Percentiles rank a stretch among this genome's conserved stretches.
Evolutionary conservation across 2,113 vertebrate genomes (phyloP).

Genomic region (Syngnathus floridae): DNA sequence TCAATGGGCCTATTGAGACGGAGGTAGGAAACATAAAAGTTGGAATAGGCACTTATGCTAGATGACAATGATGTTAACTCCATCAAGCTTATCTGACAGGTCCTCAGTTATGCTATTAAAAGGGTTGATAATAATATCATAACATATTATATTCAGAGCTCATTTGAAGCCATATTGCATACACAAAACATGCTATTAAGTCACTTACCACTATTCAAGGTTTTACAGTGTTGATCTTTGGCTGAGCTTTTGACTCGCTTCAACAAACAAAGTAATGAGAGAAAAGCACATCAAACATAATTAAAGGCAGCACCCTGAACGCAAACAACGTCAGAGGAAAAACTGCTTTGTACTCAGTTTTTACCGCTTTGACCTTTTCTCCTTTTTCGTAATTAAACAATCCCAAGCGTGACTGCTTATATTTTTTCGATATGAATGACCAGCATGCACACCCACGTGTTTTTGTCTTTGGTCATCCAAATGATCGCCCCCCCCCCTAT

Average conservation of each 20-base stretch:
- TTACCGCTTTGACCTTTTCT: slow-evolving; percentile 39
- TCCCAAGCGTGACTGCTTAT: slow-evolving; percentile 32
- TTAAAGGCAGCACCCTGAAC: slow-evolving; percentile 47
- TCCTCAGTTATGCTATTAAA: slow-evolving; percentile 8
- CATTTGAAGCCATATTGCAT: slow-evolving; percentile 33
- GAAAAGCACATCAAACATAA: slow-evolving; percentile 65
- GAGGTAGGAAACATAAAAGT: slow-evolving; percentile 62
- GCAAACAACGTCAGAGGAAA: slow-evolving; percentile 54
- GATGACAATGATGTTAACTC: slow-evolving; percentile 12
- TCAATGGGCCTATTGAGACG: slow-evolving; percentile 67
- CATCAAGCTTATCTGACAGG: neutral
- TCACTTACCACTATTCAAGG: slow-evolving; percentile 37
- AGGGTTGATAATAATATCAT: slow-evolving; percentile 21
- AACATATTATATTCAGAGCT: slow-evolving; percentile 38
- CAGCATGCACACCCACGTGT: neutral
- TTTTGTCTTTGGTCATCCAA: slow-evolving; percentile 6
- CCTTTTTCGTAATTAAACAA: slow-evolving; percentile 45
- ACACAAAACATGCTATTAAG: slow-evolving; percentile 36
- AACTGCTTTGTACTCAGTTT: slow-evolving; percentile 53
- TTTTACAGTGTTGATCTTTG: slow-evolving; percentile 58
- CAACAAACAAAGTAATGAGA: slow-evolving; percentile 67
- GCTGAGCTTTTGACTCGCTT: slow-evolving; percentile 53
- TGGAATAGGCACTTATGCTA: slow-evolving; percentile 21
- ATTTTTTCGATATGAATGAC: neutral
- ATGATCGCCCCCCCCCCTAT: too few relatives aligned